phyloP scores from a whole-genome alignment of 2,888 invertebrate genomes.

The Pandemis cinnamomeana region DNA sequence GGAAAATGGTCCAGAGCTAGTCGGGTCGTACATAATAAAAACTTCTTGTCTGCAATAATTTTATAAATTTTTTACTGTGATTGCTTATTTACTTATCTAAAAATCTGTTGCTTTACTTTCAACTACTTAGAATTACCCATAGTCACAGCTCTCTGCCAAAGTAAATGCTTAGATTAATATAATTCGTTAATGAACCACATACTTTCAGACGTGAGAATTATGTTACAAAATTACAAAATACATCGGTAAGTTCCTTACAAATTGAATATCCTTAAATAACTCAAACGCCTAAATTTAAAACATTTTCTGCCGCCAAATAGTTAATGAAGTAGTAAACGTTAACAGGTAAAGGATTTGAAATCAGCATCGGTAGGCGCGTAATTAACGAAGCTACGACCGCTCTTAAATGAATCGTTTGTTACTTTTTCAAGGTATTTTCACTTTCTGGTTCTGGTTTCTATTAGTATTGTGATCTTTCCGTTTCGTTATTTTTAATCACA shows the following conservation, averaged over 20 bases:
- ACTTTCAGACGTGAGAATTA: not conserved
- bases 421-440: not conserved
- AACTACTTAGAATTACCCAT: not conserved
- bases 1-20: too few species aligned
- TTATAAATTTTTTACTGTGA: too few species aligned
- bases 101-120: not conserved
- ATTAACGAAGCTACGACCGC: not conserved
- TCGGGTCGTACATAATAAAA: too few species aligned
- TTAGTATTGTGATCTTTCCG: not conserved
- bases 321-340: slow-evolving; percentile 3
- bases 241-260: not conserved
- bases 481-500: not conserved
- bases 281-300: not conserved
- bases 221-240: not conserved
- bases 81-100: too few species aligned
- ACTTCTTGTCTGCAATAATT: too few species aligned
- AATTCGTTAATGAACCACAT: not conserved
- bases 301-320: not conserved
- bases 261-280: not conserved
- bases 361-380: slow-evolving; percentile 3
- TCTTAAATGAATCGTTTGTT: slow-evolving; percentile 3
- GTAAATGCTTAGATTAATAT: not conserved
- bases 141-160: not conserved
- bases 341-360: slow-evolving; percentile 8
- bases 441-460: not conserved